Evolutionary conservation across 1,140 invertebrate genomes (phyloP).

Genomic region (Zaprionus nigranus): DNA sequence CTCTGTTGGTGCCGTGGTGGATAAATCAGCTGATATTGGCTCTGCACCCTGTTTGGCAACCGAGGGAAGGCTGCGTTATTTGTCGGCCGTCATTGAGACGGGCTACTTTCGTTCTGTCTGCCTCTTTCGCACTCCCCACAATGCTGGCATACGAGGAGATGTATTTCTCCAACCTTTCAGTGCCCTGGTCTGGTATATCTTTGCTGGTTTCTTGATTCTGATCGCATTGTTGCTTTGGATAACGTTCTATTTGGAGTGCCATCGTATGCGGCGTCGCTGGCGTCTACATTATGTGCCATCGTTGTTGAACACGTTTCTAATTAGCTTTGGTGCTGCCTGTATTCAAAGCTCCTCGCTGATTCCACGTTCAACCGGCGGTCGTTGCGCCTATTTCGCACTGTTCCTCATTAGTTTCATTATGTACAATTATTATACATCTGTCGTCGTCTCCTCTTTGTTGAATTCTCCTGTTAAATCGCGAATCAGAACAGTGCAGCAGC

Average conservation of each 20-base stretch:
- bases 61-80: slow-evolving; percentile 49
- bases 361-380: slow-evolving; percentile 66
- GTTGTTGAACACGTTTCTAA: slow-evolving; percentile 57
- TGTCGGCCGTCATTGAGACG: slow-evolving; percentile 63
- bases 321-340: slow-evolving; percentile 75
- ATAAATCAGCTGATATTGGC: slow-evolving; percentile 57
- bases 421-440: slow-evolving; percentile 82
- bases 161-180: slow-evolving; percentile 76
- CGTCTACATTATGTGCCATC: slow-evolving; percentile 65
- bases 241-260: slow-evolving; percentile 64
- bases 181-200: slow-evolving; percentile 64
- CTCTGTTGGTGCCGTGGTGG: slow-evolving; percentile 59
- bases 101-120: slow-evolving; percentile 69
- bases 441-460: slow-evolving; percentile 75
- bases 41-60: slow-evolving; percentile 62
- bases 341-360: slow-evolving; percentile 69
- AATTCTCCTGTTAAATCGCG: slow-evolving; percentile 76
- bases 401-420: slow-evolving; percentile 76
- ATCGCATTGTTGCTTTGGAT: slow-evolving; percentile 63
- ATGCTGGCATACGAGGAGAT: slow-evolving; percentile 62
- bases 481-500: slow-evolving; percentile 68
- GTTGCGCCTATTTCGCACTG: slow-evolving; percentile 65
- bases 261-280: slow-evolving; percentile 35
- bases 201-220: slow-evolving; percentile 49
- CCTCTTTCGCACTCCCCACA: slow-evolving; percentile 78